Evolutionary conservation across 2,797 vertebrate species (phyloP).

Genomic region (Trichosurus vulpecula): DNA sequence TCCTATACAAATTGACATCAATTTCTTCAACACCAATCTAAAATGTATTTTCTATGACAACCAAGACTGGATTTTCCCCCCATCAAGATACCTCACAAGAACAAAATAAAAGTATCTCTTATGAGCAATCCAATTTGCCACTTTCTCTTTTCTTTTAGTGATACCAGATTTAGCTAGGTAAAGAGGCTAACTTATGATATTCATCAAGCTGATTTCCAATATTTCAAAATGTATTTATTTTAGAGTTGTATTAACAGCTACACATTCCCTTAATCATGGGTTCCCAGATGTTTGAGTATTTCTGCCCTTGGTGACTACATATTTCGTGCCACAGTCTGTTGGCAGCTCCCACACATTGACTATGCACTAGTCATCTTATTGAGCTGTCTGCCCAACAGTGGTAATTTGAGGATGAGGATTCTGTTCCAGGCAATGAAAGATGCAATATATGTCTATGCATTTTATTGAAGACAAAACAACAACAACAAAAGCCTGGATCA

Average conservation of each 20-base stretch:
- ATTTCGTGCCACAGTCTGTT: constrained; percentile 47
- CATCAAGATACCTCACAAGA: neutral
- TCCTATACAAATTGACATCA: neutral
- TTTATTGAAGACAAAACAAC: constrained; percentile 43
- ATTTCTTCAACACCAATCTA: neutral
- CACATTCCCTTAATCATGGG: constrained; percentile 28
- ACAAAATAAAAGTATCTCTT: neutral
- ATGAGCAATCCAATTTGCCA: constrained; percentile 10
- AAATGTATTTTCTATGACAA: neutral
- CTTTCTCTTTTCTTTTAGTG: constrained; percentile 15
- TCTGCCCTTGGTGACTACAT: constrained; percentile 57
- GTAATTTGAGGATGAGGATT: constrained; percentile 11
- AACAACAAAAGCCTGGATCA: constrained; percentile 10
- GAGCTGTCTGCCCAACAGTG: neutral
- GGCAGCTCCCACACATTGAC: constrained; percentile 41
- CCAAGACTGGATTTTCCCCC: constrained; percentile 7
- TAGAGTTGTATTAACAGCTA: constrained; percentile 29
- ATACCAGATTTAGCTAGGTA: constrained; percentile 1
- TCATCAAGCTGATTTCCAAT: neutral
- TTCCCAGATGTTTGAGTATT: constrained; percentile 45
- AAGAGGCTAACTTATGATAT: neutral
- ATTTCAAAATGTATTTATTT: constrained; percentile 50
- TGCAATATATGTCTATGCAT: neutral
- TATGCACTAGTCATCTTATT: constrained; percentile 36
- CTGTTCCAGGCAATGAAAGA: constrained; percentile 23